Evolutionary conservation across 1,140 invertebrate species (phyloP).

Genomic region (Pogonognathellus flavescens): DNA sequence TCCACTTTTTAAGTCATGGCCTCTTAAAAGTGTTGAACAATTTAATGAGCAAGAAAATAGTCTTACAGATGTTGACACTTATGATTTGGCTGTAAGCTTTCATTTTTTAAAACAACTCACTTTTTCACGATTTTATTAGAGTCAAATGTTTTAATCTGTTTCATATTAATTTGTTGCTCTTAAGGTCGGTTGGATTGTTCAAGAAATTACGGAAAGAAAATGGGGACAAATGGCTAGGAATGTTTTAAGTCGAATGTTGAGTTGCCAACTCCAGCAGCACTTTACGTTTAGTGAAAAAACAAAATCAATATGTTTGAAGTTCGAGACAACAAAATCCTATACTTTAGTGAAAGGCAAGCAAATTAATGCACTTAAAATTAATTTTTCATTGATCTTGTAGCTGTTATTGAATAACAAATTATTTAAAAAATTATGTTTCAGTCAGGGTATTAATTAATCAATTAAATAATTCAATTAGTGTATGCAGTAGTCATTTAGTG

Average conservation of each 20-base stretch:
- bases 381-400: too few species aligned
- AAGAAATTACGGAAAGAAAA: not conserved
- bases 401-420: too few species aligned
- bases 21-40: not conserved
- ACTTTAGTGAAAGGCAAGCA: not conserved
- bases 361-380: too few species aligned
- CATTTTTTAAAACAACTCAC: too few species aligned
- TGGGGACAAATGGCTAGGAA: constrained; percentile 5
- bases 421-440: too few species aligned
- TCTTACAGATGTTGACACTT: not conserved
- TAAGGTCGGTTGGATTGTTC: not conserved
- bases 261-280: not conserved
- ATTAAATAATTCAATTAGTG: not conserved
- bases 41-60: not conserved
- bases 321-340: not conserved
- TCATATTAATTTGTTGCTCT: not conserved
- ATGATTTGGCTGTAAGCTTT: not conserved
- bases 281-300: not conserved
- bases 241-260: not conserved
- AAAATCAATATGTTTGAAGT: not conserved
- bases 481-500: too few species aligned
- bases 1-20: not conserved
- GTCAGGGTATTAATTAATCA: not conserved
- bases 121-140: not conserved
- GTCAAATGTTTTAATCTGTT: not conserved